Percentiles rank a stretch among this genome's conserved stretches.
Conservation (phyloP, 2,113 vertebrate species). For the Neogobius melanostomus region DNA sequence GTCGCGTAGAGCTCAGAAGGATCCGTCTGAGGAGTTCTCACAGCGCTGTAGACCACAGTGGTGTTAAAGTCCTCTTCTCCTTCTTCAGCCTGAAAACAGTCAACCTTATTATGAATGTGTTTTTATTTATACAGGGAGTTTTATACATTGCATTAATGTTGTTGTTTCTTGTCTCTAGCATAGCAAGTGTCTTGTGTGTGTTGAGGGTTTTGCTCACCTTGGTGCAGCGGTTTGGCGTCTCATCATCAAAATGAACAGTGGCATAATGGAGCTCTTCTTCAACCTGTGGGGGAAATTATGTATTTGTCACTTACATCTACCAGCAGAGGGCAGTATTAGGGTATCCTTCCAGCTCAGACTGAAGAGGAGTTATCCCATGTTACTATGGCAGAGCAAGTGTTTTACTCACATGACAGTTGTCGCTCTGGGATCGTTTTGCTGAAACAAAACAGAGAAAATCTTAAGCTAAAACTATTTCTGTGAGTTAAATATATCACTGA, state of each 20-base stretch:
- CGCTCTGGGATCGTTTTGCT: background rate
- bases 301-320: background rate
- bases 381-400: no score
- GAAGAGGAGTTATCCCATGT: no score
- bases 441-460: background rate
- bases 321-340: no score
- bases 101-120: no score
- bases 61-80: background rate
- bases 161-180: no score
- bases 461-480: background rate
- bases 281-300: background rate
- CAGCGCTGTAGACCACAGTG: conserved; percentile 12
- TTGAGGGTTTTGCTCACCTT: background rate
- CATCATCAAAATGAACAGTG: background rate
- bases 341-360: no score
- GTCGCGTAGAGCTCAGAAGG: background rate
- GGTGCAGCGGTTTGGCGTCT: background rate
- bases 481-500: background rate
- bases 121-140: no score
- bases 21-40: background rate
- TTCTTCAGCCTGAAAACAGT: no score
- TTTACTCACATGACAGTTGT: background rate
- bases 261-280: background rate
- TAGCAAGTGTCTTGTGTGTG: no score
- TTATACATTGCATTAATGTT: no score